Conservation (phyloP, 1,140 invertebrate genomes). For the Saccostrea echinata region DNA sequence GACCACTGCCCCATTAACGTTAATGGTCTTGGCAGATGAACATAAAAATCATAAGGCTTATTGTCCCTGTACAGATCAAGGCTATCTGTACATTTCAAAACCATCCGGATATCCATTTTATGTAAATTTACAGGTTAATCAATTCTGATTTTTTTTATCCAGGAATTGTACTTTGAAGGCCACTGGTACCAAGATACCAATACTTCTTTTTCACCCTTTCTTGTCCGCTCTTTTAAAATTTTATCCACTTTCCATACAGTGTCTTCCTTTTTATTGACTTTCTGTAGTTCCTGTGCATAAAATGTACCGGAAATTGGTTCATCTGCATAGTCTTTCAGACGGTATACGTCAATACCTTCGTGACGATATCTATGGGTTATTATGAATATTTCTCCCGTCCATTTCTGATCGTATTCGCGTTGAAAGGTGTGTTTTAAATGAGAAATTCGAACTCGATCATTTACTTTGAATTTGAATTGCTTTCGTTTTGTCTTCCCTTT, state of each 20-base stretch:
- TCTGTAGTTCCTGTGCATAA: slow-evolving; percentile 41
- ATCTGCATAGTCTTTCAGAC: slow-evolving; percentile 37
- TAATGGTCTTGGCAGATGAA: slow-evolving; percentile 37
- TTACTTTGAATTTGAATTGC: slow-evolving; percentile 26
- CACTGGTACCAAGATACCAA: slow-evolving; percentile 9
- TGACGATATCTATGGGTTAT: slow-evolving; percentile 39
- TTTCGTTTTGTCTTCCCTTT: not conserved
- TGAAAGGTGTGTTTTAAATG: slow-evolving; percentile 38
- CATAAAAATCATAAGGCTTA: slow-evolving; percentile 44
- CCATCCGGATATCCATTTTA: not conserved
- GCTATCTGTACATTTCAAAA: slow-evolving; percentile 32
- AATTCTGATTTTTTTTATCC: not conserved
- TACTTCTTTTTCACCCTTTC: not conserved
- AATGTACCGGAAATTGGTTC: slow-evolving; percentile 44
- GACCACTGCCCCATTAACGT: slow-evolving; percentile 31
- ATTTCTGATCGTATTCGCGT: slow-evolving; percentile 51
- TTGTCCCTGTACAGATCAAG: not conserved
- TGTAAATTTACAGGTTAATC: not conserved
- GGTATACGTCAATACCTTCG: slow-evolving; percentile 25
- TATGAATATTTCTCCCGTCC: slow-evolving; percentile 45
- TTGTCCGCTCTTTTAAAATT: not conserved
- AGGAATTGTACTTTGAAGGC: slow-evolving; percentile 22
- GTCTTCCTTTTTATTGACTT: slow-evolving; percentile 47
- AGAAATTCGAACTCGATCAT: slow-evolving; percentile 35
- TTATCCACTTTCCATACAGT: slow-evolving; percentile 45